phyloP scores from a whole-genome alignment of 2,797 vertebrate genomes.

The Crax fasciolata region DNA sequence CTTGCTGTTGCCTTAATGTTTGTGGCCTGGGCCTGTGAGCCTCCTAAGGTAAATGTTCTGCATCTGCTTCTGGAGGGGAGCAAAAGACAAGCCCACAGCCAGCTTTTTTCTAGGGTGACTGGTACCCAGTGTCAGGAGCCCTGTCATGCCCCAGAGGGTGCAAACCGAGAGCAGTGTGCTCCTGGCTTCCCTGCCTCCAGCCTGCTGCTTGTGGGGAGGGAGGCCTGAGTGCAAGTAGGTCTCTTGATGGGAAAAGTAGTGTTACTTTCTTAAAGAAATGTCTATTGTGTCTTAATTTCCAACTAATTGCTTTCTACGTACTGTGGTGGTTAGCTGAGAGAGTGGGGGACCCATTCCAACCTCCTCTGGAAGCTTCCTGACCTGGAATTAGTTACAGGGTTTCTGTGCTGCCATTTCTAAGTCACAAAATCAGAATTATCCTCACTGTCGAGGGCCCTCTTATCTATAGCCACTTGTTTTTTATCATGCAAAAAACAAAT shows the following conservation, averaged over 20 bases:
- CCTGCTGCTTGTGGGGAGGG: background rate
- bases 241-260: background rate
- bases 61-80: background rate
- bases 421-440: background rate
- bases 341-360: background rate
- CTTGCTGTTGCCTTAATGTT: background rate
- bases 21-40: background rate
- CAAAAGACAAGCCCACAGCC: background rate
- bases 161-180: rapidly evolving
- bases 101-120: background rate
- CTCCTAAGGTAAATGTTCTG: background rate
- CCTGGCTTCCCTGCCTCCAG: background rate
- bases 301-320: background rate
- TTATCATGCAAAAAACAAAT: background rate
- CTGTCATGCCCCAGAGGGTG: background rate
- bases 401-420: background rate
- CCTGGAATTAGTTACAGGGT: background rate
- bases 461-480: background rate
- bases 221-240: background rate
- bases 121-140: background rate
- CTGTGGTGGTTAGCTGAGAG: background rate
- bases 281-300: background rate
- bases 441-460: background rate
- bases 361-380: background rate
- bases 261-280: background rate